A percentile compares a stretch with the other conserved stretches of the same genome.
Conservation (phyloP, 2,888 invertebrate genomes). For the Melitaea athalia region DNA sequence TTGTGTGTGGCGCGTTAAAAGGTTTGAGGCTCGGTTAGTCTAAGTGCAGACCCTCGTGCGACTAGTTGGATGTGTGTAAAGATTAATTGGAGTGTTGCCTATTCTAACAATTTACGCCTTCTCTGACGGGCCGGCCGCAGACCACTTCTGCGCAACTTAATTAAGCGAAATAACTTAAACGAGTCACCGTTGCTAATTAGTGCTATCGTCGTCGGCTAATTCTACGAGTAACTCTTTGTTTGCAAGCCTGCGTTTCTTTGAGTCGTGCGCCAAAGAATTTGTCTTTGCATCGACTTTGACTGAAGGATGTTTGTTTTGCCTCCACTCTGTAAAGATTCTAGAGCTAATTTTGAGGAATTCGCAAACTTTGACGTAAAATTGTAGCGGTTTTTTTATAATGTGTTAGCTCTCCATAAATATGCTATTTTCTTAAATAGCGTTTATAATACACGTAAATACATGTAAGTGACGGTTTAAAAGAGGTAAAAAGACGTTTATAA, state of each 20-base stretch:
- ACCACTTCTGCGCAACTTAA: constrained; percentile 81
- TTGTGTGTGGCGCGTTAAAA: constrained; percentile 63
- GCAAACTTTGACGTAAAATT: constrained; percentile 17
- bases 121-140: constrained; percentile 74
- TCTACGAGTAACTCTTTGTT: constrained; percentile 78
- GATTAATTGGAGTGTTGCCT: constrained; percentile 81
- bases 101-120: constrained; percentile 80
- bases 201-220: constrained; percentile 78
- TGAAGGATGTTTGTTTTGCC: constrained; percentile 74
- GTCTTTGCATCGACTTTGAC: constrained; percentile 77
- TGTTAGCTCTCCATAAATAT: background rate
- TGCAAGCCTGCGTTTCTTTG: constrained; percentile 74
- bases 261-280: constrained; percentile 78
- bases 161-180: constrained; percentile 82
- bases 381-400: constrained; percentile 13
- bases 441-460: too few relatives aligned
- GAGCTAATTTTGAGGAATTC: constrained; percentile 38
- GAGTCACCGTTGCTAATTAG: constrained; percentile 81
- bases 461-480: background rate
- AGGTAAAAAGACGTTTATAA: background rate
- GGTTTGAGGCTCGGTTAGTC: constrained; percentile 61
- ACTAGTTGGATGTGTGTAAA: constrained; percentile 81
- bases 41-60: constrained; percentile 73
- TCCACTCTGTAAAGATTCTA: constrained; percentile 54
- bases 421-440: background rate